These are phyloP conservation scores for Mergus octosetaceus DNA, from an alignment of 2,797 vertebrate genomes.

Conservation along the genomic window DNA sequence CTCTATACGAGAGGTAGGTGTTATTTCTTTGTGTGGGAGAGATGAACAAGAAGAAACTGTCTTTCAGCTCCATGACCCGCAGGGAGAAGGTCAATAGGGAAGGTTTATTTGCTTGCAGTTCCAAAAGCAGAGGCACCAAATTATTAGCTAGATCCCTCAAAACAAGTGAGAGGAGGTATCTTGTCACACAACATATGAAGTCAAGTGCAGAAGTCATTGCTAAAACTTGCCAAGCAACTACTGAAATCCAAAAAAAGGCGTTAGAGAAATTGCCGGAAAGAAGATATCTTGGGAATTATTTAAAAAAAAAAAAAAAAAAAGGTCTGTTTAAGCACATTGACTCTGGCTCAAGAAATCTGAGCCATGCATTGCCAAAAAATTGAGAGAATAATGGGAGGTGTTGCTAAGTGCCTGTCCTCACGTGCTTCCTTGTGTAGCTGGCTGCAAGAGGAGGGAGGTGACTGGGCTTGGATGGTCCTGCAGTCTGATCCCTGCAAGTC, in stretches of 20 bases:
- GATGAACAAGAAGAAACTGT: not conserved
- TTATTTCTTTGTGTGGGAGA: not conserved
- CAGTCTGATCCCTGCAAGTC: not conserved
- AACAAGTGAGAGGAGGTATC: not conserved
- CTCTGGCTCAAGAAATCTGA: not conserved
- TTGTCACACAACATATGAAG: not conserved
- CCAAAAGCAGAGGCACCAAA: not conserved
- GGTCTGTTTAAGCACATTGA: not conserved
- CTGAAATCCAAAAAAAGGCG: not conserved
- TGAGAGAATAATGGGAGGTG: not conserved
- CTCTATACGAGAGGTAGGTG: not conserved
- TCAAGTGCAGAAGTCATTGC: not conserved
- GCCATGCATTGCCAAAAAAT: fast-evolving
- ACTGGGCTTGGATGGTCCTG: not conserved
- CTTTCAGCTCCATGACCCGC: not conserved
- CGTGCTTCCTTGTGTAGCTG: not conserved
- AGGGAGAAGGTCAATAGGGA: not conserved
- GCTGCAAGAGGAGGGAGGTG: not conserved
- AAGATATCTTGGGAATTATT: not conserved
- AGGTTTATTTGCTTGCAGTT: not conserved
- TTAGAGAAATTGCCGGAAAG: not conserved
- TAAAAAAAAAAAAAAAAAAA: not conserved
- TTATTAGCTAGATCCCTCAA: not conserved
- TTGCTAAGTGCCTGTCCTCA: not conserved
- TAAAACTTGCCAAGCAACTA: not conserved